Evolutionary conservation across 2,888 invertebrate genomes (phyloP).

Genomic region (Pasiphila rectangulata): DNA sequence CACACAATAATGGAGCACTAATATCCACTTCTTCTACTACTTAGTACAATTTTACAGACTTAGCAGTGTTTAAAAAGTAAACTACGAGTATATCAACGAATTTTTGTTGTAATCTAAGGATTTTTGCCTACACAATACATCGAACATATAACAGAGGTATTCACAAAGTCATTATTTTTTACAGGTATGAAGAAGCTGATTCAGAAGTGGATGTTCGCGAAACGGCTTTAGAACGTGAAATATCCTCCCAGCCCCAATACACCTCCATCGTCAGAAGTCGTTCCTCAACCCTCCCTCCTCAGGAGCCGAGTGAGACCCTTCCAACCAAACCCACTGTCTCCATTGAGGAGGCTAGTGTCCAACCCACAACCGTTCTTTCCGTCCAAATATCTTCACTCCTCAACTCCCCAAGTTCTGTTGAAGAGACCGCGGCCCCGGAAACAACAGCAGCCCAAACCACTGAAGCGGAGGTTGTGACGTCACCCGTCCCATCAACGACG

Average conservation of each 20-base stretch:
- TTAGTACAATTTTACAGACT: too few relatives aligned
- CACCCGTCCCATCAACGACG: slow-evolving; percentile 38
- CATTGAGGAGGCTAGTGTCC: slow-evolving; percentile 46
- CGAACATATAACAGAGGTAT: too few relatives aligned
- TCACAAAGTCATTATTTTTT: too few relatives aligned
- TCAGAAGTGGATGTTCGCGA: slow-evolving; percentile 57
- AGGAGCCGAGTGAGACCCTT: slow-evolving; percentile 46
- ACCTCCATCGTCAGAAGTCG: slow-evolving; percentile 63
- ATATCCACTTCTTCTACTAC: too few relatives aligned
- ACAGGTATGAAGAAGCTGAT: slow-evolving; percentile 56
- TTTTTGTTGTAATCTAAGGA: too few relatives aligned
- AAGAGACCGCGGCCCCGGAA: slow-evolving; percentile 44
- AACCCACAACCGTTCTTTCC: slow-evolving; percentile 68
- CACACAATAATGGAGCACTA: too few relatives aligned
- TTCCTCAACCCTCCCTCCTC: slow-evolving; percentile 52
- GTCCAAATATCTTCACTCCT: slow-evolving; percentile 72
- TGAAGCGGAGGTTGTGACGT: slow-evolving; percentile 47
- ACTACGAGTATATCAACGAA: too few relatives aligned
- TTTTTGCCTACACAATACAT: too few relatives aligned
- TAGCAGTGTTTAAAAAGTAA: too few relatives aligned
- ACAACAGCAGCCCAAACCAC: slow-evolving; percentile 43
- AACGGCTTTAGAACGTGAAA: slow-evolving; percentile 66
- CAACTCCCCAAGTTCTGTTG: slow-evolving; percentile 55
- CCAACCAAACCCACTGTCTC: slow-evolving; percentile 56
- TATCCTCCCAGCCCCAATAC: slow-evolving; percentile 69